phyloP scores from a whole-genome alignment of 2,113 vertebrate species.

The Sebastes fasciatus region DNA sequence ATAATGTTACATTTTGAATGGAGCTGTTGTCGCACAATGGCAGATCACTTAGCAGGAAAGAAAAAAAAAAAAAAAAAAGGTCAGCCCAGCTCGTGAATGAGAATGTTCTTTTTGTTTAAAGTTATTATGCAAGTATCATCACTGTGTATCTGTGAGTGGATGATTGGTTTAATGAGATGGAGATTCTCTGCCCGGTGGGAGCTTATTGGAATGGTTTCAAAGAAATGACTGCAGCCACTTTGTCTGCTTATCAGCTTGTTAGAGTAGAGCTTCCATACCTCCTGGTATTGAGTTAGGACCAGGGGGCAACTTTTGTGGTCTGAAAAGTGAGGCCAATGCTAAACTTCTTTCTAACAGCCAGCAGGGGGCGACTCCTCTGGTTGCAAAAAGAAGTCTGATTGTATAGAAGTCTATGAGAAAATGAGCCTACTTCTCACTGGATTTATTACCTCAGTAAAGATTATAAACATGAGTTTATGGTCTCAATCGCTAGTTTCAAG shows the following conservation, averaged over 20 bases:
- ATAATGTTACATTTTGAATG: constrained; percentile 68
- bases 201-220: constrained; percentile 63
- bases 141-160: constrained; percentile 53
- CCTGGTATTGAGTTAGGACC: background rate
- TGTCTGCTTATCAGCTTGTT: constrained; percentile 65
- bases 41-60: constrained; percentile 59
- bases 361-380: too few species aligned
- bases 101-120: constrained; percentile 68
- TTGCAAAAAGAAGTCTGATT: too few species aligned
- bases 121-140: constrained; percentile 74
- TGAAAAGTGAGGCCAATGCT: too few species aligned
- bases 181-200: constrained; percentile 44
- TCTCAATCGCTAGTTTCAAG: too few species aligned
- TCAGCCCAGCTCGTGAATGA: constrained; percentile 43
- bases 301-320: too few species aligned
- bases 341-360: too few species aligned
- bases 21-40: constrained; percentile 54
- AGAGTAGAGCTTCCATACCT: constrained; percentile 43
- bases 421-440: too few species aligned
- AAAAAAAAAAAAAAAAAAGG: constrained; percentile 36
- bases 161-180: constrained; percentile 68
- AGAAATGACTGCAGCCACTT: constrained; percentile 27
- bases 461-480: too few species aligned
- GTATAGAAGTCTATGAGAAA: too few species aligned
- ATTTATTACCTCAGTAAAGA: too few species aligned